Conservation (phyloP, 2,113 vertebrate species). For the Phaethornis superciliosus region DNA sequence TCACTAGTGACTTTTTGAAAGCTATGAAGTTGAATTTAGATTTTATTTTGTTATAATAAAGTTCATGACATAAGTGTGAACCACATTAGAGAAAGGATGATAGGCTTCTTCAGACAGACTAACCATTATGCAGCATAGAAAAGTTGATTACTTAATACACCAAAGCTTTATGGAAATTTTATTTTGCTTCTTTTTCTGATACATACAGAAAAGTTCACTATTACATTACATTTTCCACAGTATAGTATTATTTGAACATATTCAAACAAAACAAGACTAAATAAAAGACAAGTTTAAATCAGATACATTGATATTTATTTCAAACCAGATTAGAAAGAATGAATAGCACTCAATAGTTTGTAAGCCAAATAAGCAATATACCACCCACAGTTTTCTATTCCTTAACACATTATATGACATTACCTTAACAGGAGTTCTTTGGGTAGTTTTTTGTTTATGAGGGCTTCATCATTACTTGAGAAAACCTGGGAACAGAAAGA, state of each 20-base stretch:
- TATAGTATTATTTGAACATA: slow-evolving; percentile 35
- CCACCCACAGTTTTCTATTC: not conserved
- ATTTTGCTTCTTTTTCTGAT: not conserved
- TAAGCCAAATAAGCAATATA: not conserved
- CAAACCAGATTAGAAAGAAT: slow-evolving; percentile 15
- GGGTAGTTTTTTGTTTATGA: slow-evolving; percentile 96
- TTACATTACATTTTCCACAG: not conserved
- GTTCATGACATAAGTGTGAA: not conserved
- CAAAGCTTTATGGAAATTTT: not conserved
- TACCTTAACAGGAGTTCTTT: slow-evolving; percentile 97
- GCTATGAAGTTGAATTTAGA: not conserved
- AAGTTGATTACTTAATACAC: not conserved
- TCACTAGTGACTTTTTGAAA: not conserved
- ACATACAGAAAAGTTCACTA: not conserved
- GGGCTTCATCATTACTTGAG: slow-evolving; percentile 94
- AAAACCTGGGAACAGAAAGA: slow-evolving; percentile 82
- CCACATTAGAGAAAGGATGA: not conserved
- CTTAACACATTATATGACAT: not conserved
- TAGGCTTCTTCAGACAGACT: not conserved
- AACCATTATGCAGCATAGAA: not conserved
- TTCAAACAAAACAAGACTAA: slow-evolving; percentile 52
- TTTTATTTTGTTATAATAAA: not conserved
- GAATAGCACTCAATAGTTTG: not conserved
- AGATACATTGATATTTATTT: slow-evolving; percentile 10
- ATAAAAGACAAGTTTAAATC: slow-evolving; percentile 46